Evolutionary conservation across 2,797 vertebrate species (phyloP), one percentile per base, ranked within the genome.

Genomic region (Sphaeramia orbicularis): DNA sequence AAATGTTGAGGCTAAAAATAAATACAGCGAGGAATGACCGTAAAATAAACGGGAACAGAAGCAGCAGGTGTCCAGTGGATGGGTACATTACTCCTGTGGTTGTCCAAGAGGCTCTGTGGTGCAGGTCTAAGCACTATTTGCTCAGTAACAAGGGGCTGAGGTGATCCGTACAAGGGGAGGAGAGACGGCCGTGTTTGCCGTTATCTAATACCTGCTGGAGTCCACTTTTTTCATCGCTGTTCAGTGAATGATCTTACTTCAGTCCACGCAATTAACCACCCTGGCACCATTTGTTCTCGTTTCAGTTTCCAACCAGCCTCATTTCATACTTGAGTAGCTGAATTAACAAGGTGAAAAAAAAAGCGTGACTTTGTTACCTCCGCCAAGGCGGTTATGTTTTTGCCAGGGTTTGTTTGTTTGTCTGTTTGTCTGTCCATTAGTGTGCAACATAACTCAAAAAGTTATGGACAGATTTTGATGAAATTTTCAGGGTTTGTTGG

Each of bases 41-140:
- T 18, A 55, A 61, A 73, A 57, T 42, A 10, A 74, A 64, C 3
- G 19, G 6, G 7, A 65, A 21, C 3, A 61, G 19, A 70, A 57
- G 2, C 27, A 52, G 21, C 15, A 21, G 45, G 15, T 69, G 43
- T 62, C 59, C n/a, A 50, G 32, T 37, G 27, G 18, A 36, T 50
- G 35, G 0, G 40, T 47, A 0, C 36, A 19, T 37, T 57, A 10
- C 43, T 79, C 70, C 48, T 21, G 19, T 47, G 48, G 53, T 36
- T 4, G 43, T 65, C 47, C 32, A 58, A 50, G 19, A 74, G 16
- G 32, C 45, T 74, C 50, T 78, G 56, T 21, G 65, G 51, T 55
- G 12, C 63, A 72, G 74, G 18, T 53, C 59, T 63, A 54, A 35
- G 35, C 41, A 13, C 30, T 91, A 87, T 93, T 92, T 91, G 77